These are phyloP conservation scores for Porites divaricata DNA, from an alignment of 92 coral and sea anemone species.

Conservation along the genomic window DNA sequence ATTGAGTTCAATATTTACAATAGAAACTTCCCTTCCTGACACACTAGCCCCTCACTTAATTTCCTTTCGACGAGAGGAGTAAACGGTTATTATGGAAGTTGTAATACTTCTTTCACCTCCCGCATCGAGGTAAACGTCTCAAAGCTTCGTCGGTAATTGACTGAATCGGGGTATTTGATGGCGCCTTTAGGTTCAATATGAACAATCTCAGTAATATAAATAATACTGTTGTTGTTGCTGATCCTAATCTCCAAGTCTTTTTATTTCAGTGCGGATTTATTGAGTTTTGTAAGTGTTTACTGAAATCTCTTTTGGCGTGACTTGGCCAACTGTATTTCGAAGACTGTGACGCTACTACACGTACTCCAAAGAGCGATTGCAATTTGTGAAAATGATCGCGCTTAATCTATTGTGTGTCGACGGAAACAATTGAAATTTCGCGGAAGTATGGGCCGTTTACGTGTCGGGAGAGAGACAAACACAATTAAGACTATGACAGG, in stretches of 20 bases:
- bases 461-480: neutral
- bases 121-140: neutral
- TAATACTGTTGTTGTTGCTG: no score
- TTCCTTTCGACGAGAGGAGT: conserved; percentile 5
- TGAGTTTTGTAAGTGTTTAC: no score
- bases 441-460: conserved; percentile 22
- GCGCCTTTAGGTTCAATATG: neutral
- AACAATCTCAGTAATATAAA: neutral
- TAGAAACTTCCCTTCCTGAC: conserved; percentile 2
- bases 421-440: neutral
- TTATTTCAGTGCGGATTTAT: no score
- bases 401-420: neutral
- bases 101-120: neutral
- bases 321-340: no score
- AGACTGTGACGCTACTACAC: no score
- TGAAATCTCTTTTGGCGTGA: no score
- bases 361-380: no score
- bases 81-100: neutral
- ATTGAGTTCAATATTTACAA: conserved; percentile 20
- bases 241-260: no score
- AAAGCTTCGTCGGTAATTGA: neutral
- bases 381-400: neutral
- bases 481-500: conserved; percentile 18
- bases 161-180: neutral
- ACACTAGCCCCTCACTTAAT: conserved; percentile 9